phyloP scores from a whole-genome alignment of 2,113 vertebrate species.

The Coregonus clupeaformis region DNA sequence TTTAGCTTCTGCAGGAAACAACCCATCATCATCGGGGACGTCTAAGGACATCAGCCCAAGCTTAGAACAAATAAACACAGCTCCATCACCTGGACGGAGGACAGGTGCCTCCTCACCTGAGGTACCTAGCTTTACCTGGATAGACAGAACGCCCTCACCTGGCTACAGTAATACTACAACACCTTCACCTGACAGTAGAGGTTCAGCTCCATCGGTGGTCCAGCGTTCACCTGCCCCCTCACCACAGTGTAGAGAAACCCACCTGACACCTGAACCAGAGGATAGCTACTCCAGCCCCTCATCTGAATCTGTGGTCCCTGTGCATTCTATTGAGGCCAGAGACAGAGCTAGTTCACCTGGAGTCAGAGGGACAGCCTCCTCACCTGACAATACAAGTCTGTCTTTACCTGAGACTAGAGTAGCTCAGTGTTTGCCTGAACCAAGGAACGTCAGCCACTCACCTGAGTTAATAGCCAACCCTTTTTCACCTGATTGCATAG shows the following conservation, averaged over 20 bases:
- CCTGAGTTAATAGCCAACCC: slow-evolving; percentile 13
- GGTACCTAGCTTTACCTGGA: slow-evolving; percentile 6
- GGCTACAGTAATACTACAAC: slow-evolving; percentile 31
- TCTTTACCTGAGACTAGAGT: slow-evolving; percentile 20
- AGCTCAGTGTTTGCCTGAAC: slow-evolving; percentile 25
- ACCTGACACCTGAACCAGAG: slow-evolving; percentile 36
- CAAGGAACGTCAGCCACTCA: slow-evolving; percentile 20
- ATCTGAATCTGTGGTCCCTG: slow-evolving; percentile 37
- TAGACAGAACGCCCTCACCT: slow-evolving; percentile 47
- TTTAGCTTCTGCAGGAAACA: neutral
- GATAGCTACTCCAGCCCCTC: slow-evolving; percentile 36
- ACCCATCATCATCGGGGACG: neutral
- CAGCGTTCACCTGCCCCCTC: slow-evolving; percentile 45
- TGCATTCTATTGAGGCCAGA: slow-evolving; percentile 29
- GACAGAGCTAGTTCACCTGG: slow-evolving; percentile 11
- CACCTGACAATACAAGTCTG: slow-evolving; percentile 6
- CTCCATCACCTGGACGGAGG: slow-evolving; percentile 21
- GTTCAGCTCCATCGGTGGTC: slow-evolving; percentile 38
- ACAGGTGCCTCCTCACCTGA: slow-evolving; percentile 21
- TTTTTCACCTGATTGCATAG: neutral
- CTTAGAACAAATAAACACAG: slow-evolving; percentile 37
- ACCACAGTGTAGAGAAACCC: slow-evolving; percentile 14
- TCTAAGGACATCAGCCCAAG: slow-evolving; percentile 23
- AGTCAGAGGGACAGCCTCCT: slow-evolving; percentile 4
- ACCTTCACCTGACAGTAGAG: slow-evolving; percentile 29